phyloP scores from a whole-genome alignment of 2,888 invertebrate species.

The Drosophila rellima region DNA sequence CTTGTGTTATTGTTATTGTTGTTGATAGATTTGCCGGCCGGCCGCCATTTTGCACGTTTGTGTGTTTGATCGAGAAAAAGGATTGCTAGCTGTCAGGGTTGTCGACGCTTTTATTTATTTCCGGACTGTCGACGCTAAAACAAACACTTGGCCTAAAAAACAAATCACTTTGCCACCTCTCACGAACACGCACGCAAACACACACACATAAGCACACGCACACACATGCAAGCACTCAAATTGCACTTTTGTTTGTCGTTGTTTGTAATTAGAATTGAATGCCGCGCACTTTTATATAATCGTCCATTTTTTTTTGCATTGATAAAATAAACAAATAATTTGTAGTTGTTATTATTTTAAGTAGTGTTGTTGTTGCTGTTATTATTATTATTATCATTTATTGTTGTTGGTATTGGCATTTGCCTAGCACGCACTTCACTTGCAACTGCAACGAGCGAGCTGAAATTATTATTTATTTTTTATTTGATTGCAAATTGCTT shows the following conservation, averaged over 20 bases:
- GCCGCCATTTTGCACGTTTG: constrained; percentile 56
- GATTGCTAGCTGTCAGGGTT: constrained; percentile 23
- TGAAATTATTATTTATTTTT: constrained; percentile 36
- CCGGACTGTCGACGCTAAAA: constrained; percentile 45
- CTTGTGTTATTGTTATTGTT: constrained; percentile 21
- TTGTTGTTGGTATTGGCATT: constrained; percentile 24
- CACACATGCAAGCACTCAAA: constrained; percentile 36
- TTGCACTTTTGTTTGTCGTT: constrained; percentile 65
- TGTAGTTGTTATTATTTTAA: constrained; percentile 13
- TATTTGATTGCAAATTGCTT: constrained; percentile 59
- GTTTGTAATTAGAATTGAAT: constrained; percentile 74
- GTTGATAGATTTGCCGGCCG: constrained; percentile 41
- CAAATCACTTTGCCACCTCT: constrained; percentile 54
- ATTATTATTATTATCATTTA: not conserved
- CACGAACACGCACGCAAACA: constrained; percentile 11
- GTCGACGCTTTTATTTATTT: constrained; percentile 49
- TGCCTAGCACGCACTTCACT: constrained; percentile 59
- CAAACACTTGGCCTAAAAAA: constrained; percentile 65
- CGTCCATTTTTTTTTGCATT: constrained; percentile 66
- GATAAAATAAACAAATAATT: constrained; percentile 66
- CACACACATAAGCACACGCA: constrained; percentile 15
- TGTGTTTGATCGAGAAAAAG: constrained; percentile 57
- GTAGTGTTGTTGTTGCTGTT: constrained; percentile 20
- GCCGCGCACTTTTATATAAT: constrained; percentile 78
- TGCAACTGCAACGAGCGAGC: constrained; percentile 62